Conservation (phyloP, 2,888 invertebrate genomes). For the Strigamia transsilvanica region DNA sequence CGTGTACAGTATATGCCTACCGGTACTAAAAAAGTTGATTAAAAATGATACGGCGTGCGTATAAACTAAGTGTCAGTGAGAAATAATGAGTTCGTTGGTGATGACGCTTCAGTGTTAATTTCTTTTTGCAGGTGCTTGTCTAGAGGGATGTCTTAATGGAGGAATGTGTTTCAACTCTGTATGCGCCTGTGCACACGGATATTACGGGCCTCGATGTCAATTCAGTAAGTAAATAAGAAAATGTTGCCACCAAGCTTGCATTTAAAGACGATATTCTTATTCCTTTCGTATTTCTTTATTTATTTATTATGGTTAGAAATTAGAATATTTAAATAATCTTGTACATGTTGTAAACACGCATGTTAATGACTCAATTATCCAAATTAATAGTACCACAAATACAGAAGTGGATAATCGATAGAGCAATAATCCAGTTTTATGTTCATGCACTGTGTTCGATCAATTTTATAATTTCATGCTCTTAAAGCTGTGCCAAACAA, state of each 20-base stretch:
- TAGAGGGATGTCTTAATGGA: slow-evolving; percentile 8
- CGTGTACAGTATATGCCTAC: no score
- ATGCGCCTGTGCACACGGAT: slow-evolving; percentile 1
- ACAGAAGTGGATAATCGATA: no score
- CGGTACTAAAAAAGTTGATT: not conserved
- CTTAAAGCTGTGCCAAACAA: no score
- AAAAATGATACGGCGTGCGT: not conserved
- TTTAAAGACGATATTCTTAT: not conserved
- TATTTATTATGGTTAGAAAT: no score
- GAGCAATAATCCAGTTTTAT: no score
- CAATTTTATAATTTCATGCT: no score
- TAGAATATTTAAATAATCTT: no score
- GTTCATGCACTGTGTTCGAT: no score
- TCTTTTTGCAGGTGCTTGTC: slow-evolving; percentile 8
- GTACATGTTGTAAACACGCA: no score
- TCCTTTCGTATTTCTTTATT: no score
- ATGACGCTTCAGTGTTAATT: not conserved
- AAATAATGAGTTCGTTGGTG: not conserved
- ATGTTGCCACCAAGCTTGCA: not conserved
- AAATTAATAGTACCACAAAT: no score
- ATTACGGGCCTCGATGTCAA: not conserved
- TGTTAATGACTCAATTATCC: no score
- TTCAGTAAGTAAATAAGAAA: slow-evolving; percentile 3
- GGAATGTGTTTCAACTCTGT: slow-evolving; percentile 8
- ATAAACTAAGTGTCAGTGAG: not conserved